A percentile compares a stretch with the other conserved stretches of the same genome.
Conservation (phyloP, 92 coral and sea anemone species). For the Epizoanthus scotinus region DNA sequence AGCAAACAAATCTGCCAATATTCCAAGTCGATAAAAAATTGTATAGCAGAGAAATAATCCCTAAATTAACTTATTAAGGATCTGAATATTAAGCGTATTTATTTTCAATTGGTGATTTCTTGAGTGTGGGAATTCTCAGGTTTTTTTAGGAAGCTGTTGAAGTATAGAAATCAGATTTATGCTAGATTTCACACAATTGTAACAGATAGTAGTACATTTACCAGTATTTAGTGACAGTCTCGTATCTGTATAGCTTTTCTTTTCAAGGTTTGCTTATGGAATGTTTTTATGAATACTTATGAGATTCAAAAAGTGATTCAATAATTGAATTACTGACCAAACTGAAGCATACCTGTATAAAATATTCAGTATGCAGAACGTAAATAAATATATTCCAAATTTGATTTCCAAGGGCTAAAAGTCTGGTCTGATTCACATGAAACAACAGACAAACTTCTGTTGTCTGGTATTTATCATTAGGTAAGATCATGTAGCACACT, state of each 20-base stretch:
- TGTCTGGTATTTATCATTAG: neutral
- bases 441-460: neutral
- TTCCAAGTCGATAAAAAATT: neutral
- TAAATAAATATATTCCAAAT: neutral
- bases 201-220: neutral
- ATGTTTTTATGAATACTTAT: neutral
- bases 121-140: constrained; percentile 1
- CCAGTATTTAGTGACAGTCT: neutral
- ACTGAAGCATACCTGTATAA: constrained; percentile 3
- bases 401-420: neutral
- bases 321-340: constrained; percentile 2
- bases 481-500: neutral
- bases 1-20: neutral
- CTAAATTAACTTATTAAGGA: too few species aligned
- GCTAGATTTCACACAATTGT: neutral
- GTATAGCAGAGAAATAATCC: too few species aligned
- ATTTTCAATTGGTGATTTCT: neutral
- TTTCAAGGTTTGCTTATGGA: neutral
- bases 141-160: neutral
- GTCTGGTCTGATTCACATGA: neutral
- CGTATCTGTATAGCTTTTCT: neutral
- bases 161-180: neutral
- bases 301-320: neutral
- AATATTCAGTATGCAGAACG: neutral
- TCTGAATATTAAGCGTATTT: neutral